Conservation (phyloP, 1,140 invertebrate species). For the Calephelis nemesis region DNA sequence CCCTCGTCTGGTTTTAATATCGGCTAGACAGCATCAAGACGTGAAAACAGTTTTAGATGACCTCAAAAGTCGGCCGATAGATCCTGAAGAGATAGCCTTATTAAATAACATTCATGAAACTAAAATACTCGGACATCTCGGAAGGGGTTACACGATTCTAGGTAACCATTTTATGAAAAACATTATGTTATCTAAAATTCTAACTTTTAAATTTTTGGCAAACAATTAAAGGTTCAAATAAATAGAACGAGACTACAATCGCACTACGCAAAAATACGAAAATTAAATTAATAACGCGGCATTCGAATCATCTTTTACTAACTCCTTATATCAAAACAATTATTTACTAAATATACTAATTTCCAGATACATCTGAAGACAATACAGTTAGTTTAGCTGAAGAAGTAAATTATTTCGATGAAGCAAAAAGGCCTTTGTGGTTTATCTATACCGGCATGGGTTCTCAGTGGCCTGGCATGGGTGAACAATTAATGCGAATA, state of each 20-base stretch:
- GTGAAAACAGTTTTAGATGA: slow-evolving; percentile 43
- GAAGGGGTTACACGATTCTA: slow-evolving; percentile 81
- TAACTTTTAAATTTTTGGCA: too few species aligned
- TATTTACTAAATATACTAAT: not conserved
- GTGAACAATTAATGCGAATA: slow-evolving; percentile 81
- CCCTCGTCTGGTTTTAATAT: slow-evolving; percentile 48
- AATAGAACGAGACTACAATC: too few species aligned
- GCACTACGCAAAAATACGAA: too few species aligned
- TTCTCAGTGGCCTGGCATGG: slow-evolving; percentile 92
- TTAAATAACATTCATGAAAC: slow-evolving; percentile 75
- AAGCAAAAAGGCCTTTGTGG: slow-evolving; percentile 84
- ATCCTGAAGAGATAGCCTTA: slow-evolving; percentile 80
- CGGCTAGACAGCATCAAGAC: slow-evolving; percentile 47
- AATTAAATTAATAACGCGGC: too few species aligned
- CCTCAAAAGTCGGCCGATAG: slow-evolving; percentile 57
- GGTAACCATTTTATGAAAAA: slow-evolving; percentile 33
- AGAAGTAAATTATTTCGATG: slow-evolving; percentile 78
- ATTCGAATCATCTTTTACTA: too few species aligned
- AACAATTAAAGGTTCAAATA: too few species aligned
- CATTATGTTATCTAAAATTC: too few species aligned
- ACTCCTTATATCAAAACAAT: too few species aligned
- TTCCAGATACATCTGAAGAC: slow-evolving; percentile 79
- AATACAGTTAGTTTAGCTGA: slow-evolving; percentile 52
- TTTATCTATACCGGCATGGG: slow-evolving; percentile 95
- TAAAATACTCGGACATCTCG: slow-evolving; percentile 81